Base-by-base conservation (phyloP, 2,888 invertebrate genomes). In the Dexiosoma caninum region DNA sequence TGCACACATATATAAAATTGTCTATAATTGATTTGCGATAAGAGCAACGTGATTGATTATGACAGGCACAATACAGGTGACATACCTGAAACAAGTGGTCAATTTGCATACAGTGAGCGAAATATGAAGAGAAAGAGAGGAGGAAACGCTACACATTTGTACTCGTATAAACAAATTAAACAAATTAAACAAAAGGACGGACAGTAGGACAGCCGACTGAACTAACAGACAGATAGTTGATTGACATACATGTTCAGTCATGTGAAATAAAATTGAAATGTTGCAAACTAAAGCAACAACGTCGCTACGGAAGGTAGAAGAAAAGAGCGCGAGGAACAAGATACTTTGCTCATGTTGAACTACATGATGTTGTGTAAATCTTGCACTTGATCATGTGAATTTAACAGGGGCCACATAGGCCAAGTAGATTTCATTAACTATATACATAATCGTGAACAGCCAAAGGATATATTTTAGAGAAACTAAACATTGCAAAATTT, bases 21-120 rank as follows among this genome's bases (percentile, higher is more conserved):
- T 55, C 72, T 64, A 76, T 81, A 84, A 84, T 82, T 84, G 83
- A 83, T 83, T 83, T 77, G 74, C 71, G 83, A 75, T 82, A 78
- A 80, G 76, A 75, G 69, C 57, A 74, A 78, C 64, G 79, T 83
- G 83, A 83, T 83, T 80, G 83, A 83, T 83, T 83, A 80, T 83
- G 83, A 83, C 83, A 83, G 74, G 57, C 81, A 64, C 72, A 77
- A 64, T 74, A 70, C 81, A 81, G 77, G 81, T 81, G 81, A 81
- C 81, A 81, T 77, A 69, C 72, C 71, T 66, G 21, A 44, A 67
- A 69, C 81, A 72, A 77, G 77, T 77, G 64, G 62, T 62, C 62
- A 74, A 59, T 55, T 72, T 72, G 69, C 69, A 67, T 75, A 64
- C 55, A 30, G 32, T 46, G 21, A 23, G 51, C 27, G 4, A n/a